Percentiles rank a stretch among this genome's conserved stretches.
These are phyloP conservation scores for Labroides dimidiatus DNA, from an alignment of 2,797 vertebrate genomes.

Conservation along the genomic window DNA sequence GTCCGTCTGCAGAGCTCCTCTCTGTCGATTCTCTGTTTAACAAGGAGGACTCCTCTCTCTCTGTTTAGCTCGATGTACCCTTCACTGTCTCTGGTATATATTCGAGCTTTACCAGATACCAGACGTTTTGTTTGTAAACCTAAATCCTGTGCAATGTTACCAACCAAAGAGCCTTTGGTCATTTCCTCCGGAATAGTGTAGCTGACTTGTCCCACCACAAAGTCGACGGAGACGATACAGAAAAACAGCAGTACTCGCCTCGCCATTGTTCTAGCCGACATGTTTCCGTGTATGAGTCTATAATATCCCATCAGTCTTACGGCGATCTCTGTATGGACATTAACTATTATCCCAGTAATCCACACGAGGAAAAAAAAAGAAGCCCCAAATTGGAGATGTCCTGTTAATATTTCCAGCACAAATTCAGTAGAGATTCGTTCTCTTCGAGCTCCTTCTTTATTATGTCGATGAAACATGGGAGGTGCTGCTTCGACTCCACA, in stretches of 20 bases:
- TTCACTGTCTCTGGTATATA: conserved; percentile 69
- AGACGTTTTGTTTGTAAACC: conserved; percentile 73
- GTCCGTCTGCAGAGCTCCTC: conserved; percentile 85
- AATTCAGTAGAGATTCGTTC: not conserved
- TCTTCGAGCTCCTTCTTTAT: conserved; percentile 18
- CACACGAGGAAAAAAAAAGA: not conserved
- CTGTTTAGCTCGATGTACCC: conserved; percentile 87
- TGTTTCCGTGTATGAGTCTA: not conserved
- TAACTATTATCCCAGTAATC: not conserved
- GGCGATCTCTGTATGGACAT: not conserved
- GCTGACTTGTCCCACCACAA: conserved; percentile 78
- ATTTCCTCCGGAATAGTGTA: conserved; percentile 88
- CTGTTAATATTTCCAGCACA: not conserved
- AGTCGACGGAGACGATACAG: conserved; percentile 30
- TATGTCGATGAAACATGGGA: conserved; percentile 23
- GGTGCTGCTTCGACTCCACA: conserved; percentile 10
- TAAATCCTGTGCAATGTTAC: conserved; percentile 64
- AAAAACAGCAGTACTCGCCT: conserved; percentile 81
- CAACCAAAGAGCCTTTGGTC: conserved; percentile 72
- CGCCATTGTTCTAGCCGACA: conserved; percentile 69
- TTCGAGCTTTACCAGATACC: conserved; percentile 78
- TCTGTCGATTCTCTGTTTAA: conserved; percentile 88
- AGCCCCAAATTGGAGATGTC: not conserved
- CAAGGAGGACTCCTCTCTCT: conserved; percentile 85
- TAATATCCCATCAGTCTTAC: not conserved